A percentile compares a stretch with the other conserved stretches of the same genome.
These are phyloP conservation scores for Lithobius niger DNA, from an alignment of 1,140 invertebrate genomes.

Conservation along the genomic window DNA sequence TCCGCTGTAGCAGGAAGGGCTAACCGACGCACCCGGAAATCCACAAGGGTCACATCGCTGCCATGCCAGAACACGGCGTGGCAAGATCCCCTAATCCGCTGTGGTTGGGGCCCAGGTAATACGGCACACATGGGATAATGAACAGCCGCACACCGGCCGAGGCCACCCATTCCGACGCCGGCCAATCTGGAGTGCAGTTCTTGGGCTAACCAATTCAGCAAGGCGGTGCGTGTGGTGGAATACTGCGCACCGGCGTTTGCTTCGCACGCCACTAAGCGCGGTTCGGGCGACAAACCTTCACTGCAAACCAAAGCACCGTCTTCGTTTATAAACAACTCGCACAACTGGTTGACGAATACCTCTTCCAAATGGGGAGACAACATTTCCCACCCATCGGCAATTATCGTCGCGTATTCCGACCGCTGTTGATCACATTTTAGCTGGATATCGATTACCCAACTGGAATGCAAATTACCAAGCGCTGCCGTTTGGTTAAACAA, in stretches of 20 bases:
- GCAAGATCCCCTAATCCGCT: not conserved
- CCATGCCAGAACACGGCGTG: slow-evolving; percentile 1
- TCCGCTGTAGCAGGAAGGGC: not conserved
- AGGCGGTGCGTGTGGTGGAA: not conserved
- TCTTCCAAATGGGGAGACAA: not conserved
- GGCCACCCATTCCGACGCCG: not conserved
- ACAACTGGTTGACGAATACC: not conserved
- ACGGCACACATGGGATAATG: not conserved
- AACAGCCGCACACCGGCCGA: not conserved
- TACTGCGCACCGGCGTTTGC: not conserved
- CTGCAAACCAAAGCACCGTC: not conserved
- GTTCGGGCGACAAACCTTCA: too few relatives aligned
- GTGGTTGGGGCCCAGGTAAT: not conserved
- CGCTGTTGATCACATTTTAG: not conserved
- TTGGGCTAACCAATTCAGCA: not conserved
- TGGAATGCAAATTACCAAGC: not conserved
- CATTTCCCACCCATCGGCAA: not conserved
- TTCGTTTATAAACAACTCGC: not conserved
- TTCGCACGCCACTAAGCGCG: not conserved
- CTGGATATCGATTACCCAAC: not conserved
- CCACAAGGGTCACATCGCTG: not conserved
- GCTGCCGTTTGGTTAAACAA: slow-evolving; percentile 2
- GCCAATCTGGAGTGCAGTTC: not conserved
- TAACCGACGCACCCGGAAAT: not conserved
- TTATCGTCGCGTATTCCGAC: not conserved